Base-by-base conservation (phyloP, 2,797 vertebrate genomes). In the Fistularia tabacaria region DNA sequence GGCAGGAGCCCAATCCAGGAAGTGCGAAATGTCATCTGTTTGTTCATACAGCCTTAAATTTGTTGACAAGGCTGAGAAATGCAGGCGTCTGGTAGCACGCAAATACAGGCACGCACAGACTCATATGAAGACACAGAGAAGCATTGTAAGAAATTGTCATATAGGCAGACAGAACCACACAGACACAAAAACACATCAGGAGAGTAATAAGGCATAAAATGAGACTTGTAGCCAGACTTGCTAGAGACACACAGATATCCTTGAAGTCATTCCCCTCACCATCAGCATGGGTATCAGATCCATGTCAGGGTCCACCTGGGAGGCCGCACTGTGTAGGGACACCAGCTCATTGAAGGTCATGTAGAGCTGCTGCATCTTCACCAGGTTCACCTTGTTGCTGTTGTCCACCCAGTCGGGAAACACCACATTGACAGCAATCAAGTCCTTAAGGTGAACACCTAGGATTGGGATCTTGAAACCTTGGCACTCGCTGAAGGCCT, bases 281-380 rank as follows among this genome's bases (percentile, higher is more conserved):
- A 93, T 96, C 67, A 99, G 88, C 69, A 99, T 89, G 82, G 97
- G 92, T 82, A 99, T 94, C 71, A 99, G 90, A 85, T 99, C 96
- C 95, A 98, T 94, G 82, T 95, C 97, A 64, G 96, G 95, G 68
- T 99, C 96, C 77, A 96, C 91, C 55, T 96, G 94, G 62, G 92
- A 92, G 44, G 88, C 91, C 5, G 92, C 85, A 8, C 87, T 95
- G 87, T 98, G 97, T 51, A 99, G 79, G 1, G 93, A 92, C 78
- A 96, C 93, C 82, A 99, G 86, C 82, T 99, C 97, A 53, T 90
- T 97, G 84, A 98, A 91, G 68, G 96, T 99, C 69, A 94, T 85
- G 46, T 96, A 97, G 59, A 99, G 93, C 80, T 99, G 97, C 73
- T 98, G 94, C 97, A 99, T 98, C 88, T 99, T 99, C 79, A 93